phyloP scores from a whole-genome alignment of 2,113 vertebrate species.

The Phyllostomus hastatus region DNA sequence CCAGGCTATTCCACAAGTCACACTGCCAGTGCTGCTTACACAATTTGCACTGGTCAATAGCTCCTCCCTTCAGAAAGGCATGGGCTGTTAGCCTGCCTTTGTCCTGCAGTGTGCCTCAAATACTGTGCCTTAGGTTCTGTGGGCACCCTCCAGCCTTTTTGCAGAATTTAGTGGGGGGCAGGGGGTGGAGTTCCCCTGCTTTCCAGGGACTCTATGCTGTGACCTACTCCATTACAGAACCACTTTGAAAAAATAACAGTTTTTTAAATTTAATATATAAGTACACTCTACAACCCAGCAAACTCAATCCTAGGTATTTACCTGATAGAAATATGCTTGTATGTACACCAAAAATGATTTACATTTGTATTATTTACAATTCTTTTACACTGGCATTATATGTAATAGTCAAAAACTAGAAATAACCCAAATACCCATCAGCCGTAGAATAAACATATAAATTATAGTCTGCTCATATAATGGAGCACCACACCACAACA shows the following conservation, averaged over 20 bases:
- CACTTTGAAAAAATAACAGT: not conserved
- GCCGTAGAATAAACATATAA: not conserved
- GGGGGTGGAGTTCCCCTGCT: too few species aligned
- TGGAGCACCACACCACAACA: not conserved
- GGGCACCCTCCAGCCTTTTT: too few species aligned
- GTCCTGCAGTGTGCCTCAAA: too few species aligned
- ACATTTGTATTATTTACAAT: not conserved
- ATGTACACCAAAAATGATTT: not conserved
- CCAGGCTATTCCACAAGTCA: too few species aligned
- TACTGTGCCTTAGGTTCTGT: too few species aligned
- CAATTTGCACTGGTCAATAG: too few species aligned
- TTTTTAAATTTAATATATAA: constrained; percentile 11
- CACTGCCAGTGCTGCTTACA: too few species aligned
- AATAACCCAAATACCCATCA: not conserved
- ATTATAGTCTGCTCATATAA: not conserved
- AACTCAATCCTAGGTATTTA: not conserved
- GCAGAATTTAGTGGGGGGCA: too few species aligned
- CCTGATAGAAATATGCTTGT: not conserved
- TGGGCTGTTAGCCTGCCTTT: too few species aligned
- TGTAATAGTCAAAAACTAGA: not conserved
- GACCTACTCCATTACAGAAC: not conserved
- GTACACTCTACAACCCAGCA: not conserved
- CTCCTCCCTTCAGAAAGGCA: too few species aligned
- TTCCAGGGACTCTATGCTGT: too few species aligned
- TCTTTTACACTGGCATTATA: not conserved